Conservation (phyloP, 1,140 invertebrate species). For the Pentalonia nigronervosa region DNA sequence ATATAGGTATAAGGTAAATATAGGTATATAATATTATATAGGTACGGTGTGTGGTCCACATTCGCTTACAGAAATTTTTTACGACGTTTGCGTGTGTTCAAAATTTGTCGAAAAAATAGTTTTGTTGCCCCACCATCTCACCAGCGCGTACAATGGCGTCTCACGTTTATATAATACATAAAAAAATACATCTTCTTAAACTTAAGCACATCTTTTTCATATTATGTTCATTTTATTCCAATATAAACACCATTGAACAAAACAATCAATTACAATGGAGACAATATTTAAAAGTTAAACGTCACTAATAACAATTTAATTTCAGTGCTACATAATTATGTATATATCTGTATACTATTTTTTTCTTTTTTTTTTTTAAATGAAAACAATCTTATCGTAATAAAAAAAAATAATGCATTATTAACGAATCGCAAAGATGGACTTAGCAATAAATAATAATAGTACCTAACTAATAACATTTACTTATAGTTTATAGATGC, state of each 20-base stretch:
- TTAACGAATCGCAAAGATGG: neutral
- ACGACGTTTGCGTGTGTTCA: neutral
- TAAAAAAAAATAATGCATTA: neutral
- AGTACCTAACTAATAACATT: neutral
- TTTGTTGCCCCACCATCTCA: neutral
- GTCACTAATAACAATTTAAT: neutral
- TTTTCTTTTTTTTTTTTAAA: neutral
- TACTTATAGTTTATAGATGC: neutral
- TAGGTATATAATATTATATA: neutral
- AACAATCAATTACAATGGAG: neutral
- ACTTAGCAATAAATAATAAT: neutral
- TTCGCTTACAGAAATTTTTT: neutral
- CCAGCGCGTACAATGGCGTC: neutral
- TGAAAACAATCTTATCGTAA: neutral
- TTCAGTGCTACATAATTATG: neutral
- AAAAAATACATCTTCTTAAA: neutral
- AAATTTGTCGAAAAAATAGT: neutral
- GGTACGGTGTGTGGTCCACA: neutral
- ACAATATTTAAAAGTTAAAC: slow-evolving; percentile 3
- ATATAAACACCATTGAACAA: neutral
- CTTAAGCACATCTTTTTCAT: neutral
- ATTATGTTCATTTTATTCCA: neutral
- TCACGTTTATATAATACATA: neutral
- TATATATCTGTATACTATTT: neutral
- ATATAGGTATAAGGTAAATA: neutral